Percentiles rank a stretch among this genome's conserved stretches.
phyloP scores from a whole-genome alignment of 2,888 invertebrate species.

The Caenorhabditis sp. region DNA sequence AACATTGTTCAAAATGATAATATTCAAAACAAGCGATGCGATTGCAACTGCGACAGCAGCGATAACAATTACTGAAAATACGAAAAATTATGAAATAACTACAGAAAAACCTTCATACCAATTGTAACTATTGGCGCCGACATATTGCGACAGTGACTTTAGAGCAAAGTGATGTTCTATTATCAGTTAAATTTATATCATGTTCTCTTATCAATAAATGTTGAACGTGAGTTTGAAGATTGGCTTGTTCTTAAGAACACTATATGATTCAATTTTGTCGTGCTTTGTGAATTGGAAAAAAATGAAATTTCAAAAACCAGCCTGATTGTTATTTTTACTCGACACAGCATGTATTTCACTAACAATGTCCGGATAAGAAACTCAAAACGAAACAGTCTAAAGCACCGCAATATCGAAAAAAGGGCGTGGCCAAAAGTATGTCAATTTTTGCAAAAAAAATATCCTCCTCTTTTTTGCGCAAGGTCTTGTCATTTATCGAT shows the following conservation, averaged over 20 bases:
- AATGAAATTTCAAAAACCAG: too few relatives aligned
- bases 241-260: background rate
- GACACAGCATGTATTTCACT: too few relatives aligned
- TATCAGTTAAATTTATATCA: background rate
- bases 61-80: conserved; percentile 33
- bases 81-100: background rate
- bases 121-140: background rate
- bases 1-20: conserved; percentile 50
- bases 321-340: too few relatives aligned
- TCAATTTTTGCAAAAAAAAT: too few relatives aligned
- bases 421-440: too few relatives aligned
- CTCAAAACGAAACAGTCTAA: too few relatives aligned
- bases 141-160: background rate
- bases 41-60: conserved; percentile 46
- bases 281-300: background rate
- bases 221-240: background rate
- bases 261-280: background rate
- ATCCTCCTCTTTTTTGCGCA: too few relatives aligned
- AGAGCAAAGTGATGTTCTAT: background rate
- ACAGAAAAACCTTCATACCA: background rate
- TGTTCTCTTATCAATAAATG: background rate
- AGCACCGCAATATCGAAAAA: too few relatives aligned
- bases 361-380: too few relatives aligned
- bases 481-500: too few relatives aligned
- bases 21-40: conserved; percentile 53